These are phyloP conservation scores for Actinopyga echinites DNA, from an alignment of 53 echinoderm and acorn worm species.

Conservation along the genomic window DNA sequence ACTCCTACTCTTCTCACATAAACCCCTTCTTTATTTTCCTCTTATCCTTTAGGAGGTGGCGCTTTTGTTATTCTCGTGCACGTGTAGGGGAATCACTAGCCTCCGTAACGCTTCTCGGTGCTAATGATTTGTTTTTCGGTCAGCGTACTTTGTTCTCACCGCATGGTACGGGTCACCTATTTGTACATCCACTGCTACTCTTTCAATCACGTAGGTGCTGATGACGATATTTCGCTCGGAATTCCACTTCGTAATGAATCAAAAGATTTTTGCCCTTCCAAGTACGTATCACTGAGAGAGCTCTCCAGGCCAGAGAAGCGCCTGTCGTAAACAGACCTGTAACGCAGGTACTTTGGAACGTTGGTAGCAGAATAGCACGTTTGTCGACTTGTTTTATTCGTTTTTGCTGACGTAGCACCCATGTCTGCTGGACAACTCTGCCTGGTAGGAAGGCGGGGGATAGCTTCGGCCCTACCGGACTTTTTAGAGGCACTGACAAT, in stretches of 20 bases:
- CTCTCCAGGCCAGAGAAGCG: slow-evolving; percentile 69
- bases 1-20: too few species aligned
- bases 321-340: slow-evolving; percentile 76
- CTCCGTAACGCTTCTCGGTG: too few species aligned
- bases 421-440: slow-evolving; percentile 6
- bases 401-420: slow-evolving; percentile 11
- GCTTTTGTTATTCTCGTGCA: too few species aligned
- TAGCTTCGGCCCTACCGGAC: slow-evolving; percentile 52
- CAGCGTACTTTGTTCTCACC: too few species aligned
- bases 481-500: slow-evolving; percentile 13
- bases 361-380: slow-evolving; percentile 44
- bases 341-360: slow-evolving; percentile 73
- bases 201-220: too few species aligned
- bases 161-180: too few species aligned
- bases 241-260: background rate
- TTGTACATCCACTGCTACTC: too few species aligned
- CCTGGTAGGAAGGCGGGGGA: slow-evolving; percentile 18
- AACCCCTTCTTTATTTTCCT: too few species aligned
- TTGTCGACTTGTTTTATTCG: background rate
- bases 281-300: slow-evolving; percentile 65
- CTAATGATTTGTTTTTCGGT: too few species aligned
- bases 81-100: too few species aligned
- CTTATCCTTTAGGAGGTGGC: too few species aligned
- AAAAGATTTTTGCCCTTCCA: background rate
- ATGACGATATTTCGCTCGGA: background rate